A percentile compares a stretch with the other conserved stretches of the same genome.
Evolutionary conservation across 1,140 invertebrate species (phyloP).

Genomic region (Planococcus citri): DNA sequence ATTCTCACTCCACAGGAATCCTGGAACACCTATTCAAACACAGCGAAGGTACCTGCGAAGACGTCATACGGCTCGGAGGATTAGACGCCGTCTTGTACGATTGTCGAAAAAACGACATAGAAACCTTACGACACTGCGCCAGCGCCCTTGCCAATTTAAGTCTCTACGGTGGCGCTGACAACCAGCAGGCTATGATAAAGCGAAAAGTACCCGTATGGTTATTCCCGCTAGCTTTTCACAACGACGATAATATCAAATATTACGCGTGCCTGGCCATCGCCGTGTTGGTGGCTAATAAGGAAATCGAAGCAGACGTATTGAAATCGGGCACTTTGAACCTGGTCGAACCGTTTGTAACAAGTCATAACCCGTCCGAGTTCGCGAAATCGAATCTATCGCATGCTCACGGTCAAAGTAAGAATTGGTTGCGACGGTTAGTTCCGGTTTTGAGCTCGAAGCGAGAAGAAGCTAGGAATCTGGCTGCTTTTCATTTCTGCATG

Average conservation of each 20-base stretch:
- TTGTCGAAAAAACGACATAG: slow-evolving; percentile 83
- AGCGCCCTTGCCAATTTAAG: slow-evolving; percentile 92
- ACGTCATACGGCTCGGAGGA: slow-evolving; percentile 74
- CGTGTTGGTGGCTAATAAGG: slow-evolving; percentile 92
- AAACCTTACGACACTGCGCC: slow-evolving; percentile 87
- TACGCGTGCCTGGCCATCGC: slow-evolving; percentile 97
- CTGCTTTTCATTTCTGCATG: slow-evolving; percentile 99
- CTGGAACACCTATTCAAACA: slow-evolving; percentile 96
- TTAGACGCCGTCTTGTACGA: slow-evolving; percentile 85
- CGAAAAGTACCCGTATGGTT: slow-evolving; percentile 94
- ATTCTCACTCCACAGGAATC: too few species aligned
- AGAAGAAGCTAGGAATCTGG: slow-evolving; percentile 89
- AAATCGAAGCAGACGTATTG: slow-evolving; percentile 90
- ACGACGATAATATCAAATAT: slow-evolving; percentile 94
- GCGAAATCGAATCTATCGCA: slow-evolving; percentile 83
- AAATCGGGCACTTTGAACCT: slow-evolving; percentile 90
- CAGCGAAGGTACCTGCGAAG: slow-evolving; percentile 86
- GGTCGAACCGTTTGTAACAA: slow-evolving; percentile 90
- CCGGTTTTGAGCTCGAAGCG: slow-evolving; percentile 91
- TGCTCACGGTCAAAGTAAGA: slow-evolving; percentile 89
- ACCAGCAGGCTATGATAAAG: slow-evolving; percentile 96
- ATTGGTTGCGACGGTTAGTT: slow-evolving; percentile 86
- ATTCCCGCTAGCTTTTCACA: slow-evolving; percentile 91
- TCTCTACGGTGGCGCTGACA: slow-evolving; percentile 85
- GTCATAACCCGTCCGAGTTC: slow-evolving; percentile 89